Evolutionary conservation across 2,113 vertebrate species (phyloP).

Genomic region (Dipodomys ordii): DNA sequence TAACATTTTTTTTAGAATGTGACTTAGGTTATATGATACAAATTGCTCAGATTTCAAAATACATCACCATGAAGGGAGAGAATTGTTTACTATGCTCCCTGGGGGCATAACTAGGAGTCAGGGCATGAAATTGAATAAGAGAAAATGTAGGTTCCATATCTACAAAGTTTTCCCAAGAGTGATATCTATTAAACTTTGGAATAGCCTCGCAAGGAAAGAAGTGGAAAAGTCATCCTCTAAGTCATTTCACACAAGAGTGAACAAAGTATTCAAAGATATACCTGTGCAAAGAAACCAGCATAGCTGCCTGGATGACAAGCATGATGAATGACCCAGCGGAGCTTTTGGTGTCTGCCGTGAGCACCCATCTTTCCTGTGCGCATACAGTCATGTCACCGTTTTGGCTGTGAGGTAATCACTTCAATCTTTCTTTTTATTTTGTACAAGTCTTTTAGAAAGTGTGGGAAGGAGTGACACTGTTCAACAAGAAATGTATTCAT

Average conservation of each 20-base stretch:
- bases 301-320: neutral
- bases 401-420: conserved; percentile 49
- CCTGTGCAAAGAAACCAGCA: conserved; percentile 53
- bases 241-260: conserved; percentile 75
- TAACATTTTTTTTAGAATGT: conserved; percentile 11
- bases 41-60: conserved; percentile 55
- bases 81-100: conserved; percentile 41
- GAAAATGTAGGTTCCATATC: conserved; percentile 45
- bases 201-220: conserved; percentile 37
- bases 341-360: neutral
- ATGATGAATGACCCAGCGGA: neutral
- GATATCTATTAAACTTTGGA: conserved; percentile 54
- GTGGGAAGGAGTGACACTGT: too few species aligned
- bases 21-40: conserved; percentile 12
- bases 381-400: neutral
- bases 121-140: conserved; percentile 67
- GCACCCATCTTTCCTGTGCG: conserved; percentile 20
- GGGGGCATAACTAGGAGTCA: conserved; percentile 18
- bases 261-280: conserved; percentile 59
- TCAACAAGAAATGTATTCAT: too few species aligned
- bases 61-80: conserved; percentile 6
- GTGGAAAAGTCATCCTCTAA: conserved; percentile 49
- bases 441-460: neutral
- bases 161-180: conserved; percentile 58
- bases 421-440: conserved; percentile 36